Base-by-base conservation (phyloP, 1,140 invertebrate species). In the Diuraphis noxia region DNA sequence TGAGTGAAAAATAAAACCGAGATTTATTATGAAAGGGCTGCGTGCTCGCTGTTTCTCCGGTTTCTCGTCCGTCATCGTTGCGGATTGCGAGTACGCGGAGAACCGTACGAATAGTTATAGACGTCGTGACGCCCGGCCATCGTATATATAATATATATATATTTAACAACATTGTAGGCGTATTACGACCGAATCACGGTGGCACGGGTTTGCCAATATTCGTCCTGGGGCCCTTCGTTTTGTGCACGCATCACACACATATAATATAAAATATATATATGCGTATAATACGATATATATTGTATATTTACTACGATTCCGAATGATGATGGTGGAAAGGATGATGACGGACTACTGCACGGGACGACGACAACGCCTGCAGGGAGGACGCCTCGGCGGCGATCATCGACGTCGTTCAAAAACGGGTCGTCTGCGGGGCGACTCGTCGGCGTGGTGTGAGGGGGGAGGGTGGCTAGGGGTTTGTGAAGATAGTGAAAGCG, bases 391-490 rank as follows among this genome's bases (percentile, higher is more conserved):
- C 9, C 56, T 25, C 21, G 34, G 34, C 19, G 17, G 34, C 34
- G 43, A 49, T 36, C 84, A 52, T 86, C 43, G 84, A 86, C 82
- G 82, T 84, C 40, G 82, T 86, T 52, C 46, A 52, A 86, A 87
- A 88, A 40, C 86, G 49, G 86, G 43, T 86, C 46, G 43, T 43
- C 34, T 46, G 84, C 56, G 56, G 56, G 56, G 56, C 56, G 56
- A 72, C 34, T 72, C 43, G 46, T 8, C 10, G 38, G 19, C 36
- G 10, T n/a, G 7, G n/a, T 23, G 46, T 0, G 30, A 4, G 23
- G 38, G 82, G n/a, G 19, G n/a, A 19, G 38, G 21, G 30, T 25
- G 84, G 46, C 21, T 25, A 25, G 84, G 19, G 84, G 21, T 6
- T 49, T 72, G 13, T 10, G 30, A 13, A 19, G 30, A n/a, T 17